Base-by-base conservation (phyloP, 2,113 vertebrate genomes). In the Synchiropus splendidus region DNA sequence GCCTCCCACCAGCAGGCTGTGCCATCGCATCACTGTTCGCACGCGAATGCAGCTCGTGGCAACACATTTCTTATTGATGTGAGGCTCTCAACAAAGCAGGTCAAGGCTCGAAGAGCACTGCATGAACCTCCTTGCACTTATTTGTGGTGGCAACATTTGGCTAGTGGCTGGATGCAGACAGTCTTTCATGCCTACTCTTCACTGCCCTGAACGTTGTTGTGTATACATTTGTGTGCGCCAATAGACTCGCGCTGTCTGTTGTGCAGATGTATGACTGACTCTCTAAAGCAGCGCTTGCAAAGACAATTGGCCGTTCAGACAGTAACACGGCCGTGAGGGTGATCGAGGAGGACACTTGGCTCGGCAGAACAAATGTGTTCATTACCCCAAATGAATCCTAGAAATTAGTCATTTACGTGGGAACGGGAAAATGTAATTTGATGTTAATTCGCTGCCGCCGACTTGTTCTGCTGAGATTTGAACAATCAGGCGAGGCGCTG, bases 331-430 rank as follows among this genome's bases (percentile, higher is more conserved):
- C 50, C 51, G 54, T 39, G 31, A 21, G 38, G 32, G 49, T 75
- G 68, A 78, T 76, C 52, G 72, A 73, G 59, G 59, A 64, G 68
- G 60, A 44, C 63, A 55, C 67, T 75, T 79, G 74, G 67, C 60
- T 50, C 45, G 33, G 44, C 50, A 58, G 73, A 76, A 83, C 74
- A 70, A 76, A 76, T 78, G 68, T 76, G 66, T 71, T 75, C 75
- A 74, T 83, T 77, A 72, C 61, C 57, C 52, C 60, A 73, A 70
- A 69, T 51, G 52, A 72, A 66, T 71, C 67, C 61, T 51, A 69
- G 61, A 75, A 70, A 70, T 67, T 42, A 71, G 72, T 66, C 56
- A 59, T 73, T 78, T 71, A 55, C 64, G 69, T 46, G 52, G 48
- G 59, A 76, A 60, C 31, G 51, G 48, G 45, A 45, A 54, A 42